A percentile compares a stretch with the other conserved stretches of the same genome.
Conservation (phyloP, 2,113 vertebrate genomes). For the Podocnemis expansa region DNA sequence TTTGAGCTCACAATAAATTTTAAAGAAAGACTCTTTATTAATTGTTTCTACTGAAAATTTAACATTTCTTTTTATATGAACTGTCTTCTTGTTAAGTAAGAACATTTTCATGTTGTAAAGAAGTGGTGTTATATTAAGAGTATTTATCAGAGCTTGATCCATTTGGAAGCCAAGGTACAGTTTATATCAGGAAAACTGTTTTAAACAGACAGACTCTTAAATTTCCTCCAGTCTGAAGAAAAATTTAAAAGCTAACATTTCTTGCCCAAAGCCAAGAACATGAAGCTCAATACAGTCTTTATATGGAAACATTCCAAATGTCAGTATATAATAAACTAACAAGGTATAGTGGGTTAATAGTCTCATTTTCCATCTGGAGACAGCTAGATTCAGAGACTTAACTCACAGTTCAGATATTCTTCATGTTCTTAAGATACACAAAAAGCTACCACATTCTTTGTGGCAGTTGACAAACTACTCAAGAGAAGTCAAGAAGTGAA, state of each 20-base stretch:
- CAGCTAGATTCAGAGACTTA: neutral
- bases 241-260: slow-evolving; percentile 12
- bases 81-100: slow-evolving; percentile 18
- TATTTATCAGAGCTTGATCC: neutral
- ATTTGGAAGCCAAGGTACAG: neutral
- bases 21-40: slow-evolving; percentile 20
- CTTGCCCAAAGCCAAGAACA: neutral
- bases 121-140: neutral
- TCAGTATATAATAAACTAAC: neutral
- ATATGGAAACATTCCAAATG: neutral
- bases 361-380: neutral
- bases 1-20: slow-evolving; percentile 21
- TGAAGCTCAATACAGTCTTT: slow-evolving; percentile 3
- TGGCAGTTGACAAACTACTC: neutral
- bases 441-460: neutral
- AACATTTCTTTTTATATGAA: slow-evolving; percentile 31
- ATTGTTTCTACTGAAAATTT: slow-evolving; percentile 24
- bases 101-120: slow-evolving; percentile 5
- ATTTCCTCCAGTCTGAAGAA: neutral
- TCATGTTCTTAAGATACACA: neutral
- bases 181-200: slow-evolving; percentile 8
- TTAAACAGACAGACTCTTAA: slow-evolving; percentile 19
- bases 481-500: neutral
- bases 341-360: neutral
- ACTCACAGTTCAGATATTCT: neutral